These are phyloP conservation scores for Drepana arcuata DNA, from an alignment of 1,140 invertebrate genomes.

Conservation along the genomic window DNA sequence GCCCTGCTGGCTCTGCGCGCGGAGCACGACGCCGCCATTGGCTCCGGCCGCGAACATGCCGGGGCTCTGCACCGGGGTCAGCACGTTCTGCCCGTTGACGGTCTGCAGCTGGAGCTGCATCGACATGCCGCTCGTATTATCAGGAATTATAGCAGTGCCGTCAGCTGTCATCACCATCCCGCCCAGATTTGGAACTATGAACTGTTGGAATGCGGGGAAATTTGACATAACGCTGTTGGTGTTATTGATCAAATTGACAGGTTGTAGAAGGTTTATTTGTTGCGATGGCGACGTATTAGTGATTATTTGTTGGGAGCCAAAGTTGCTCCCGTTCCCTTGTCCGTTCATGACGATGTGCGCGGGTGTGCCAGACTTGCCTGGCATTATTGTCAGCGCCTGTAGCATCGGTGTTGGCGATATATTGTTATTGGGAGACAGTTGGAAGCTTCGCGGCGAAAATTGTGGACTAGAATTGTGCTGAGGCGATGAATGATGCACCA, in stretches of 20 bases:
- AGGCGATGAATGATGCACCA: slow-evolving; percentile 59
- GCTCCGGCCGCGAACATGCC: slow-evolving; percentile 79
- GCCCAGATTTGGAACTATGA: slow-evolving; percentile 85
- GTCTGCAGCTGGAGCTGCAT: slow-evolving; percentile 86
- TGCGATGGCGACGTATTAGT: slow-evolving; percentile 80
- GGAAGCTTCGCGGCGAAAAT: slow-evolving; percentile 77
- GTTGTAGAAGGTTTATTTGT: slow-evolving; percentile 84
- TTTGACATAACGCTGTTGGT: slow-evolving; percentile 81
- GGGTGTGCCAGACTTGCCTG: slow-evolving; percentile 79
- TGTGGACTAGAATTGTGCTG: slow-evolving; percentile 74
- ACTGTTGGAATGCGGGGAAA: slow-evolving; percentile 85
- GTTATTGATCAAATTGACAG: slow-evolving; percentile 84
- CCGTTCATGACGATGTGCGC: slow-evolving; percentile 82
- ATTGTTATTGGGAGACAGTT: slow-evolving; percentile 75
- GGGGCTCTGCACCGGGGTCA: slow-evolving; percentile 82
- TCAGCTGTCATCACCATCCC: slow-evolving; percentile 84
- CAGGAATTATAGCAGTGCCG: slow-evolving; percentile 78
- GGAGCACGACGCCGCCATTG: slow-evolving; percentile 82
- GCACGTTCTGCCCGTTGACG: slow-evolving; percentile 83
- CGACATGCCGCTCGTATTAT: slow-evolving; percentile 76
- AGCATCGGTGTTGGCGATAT: slow-evolving; percentile 76
- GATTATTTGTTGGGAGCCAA: slow-evolving; percentile 79
- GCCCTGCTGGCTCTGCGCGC: slow-evolving; percentile 80
- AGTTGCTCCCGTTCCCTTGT: slow-evolving; percentile 73
- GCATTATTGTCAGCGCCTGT: slow-evolving; percentile 83